These are phyloP conservation scores for Pantala flavescens DNA, from an alignment of 1,140 invertebrate species.

Conservation along the genomic window DNA sequence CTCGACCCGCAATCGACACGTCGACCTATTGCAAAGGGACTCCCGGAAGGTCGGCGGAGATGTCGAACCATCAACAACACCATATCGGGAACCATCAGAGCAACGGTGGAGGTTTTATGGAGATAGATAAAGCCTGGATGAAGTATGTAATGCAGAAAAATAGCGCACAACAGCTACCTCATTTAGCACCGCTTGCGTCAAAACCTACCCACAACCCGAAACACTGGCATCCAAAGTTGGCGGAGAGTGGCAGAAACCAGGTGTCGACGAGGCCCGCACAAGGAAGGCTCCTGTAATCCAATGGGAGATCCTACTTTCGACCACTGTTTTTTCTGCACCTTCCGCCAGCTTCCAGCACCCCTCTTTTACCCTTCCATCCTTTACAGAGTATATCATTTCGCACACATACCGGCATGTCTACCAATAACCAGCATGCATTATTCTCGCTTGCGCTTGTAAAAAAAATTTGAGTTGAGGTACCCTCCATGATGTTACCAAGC, in stretches of 20 bases:
- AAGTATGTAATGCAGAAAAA: background rate
- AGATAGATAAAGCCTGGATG: conserved; percentile 1
- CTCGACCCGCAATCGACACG: conserved; percentile 7
- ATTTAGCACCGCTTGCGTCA: background rate
- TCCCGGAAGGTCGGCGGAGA: background rate
- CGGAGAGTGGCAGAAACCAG: background rate
- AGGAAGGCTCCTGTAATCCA: background rate
- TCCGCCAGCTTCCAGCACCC: background rate
- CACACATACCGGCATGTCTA: background rate
- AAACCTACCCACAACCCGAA: background rate
- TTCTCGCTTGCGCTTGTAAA: background rate
- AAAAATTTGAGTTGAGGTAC: background rate
- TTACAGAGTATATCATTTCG: background rate
- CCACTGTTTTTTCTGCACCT: background rate
- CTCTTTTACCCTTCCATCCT: background rate
- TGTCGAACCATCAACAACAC: background rate
- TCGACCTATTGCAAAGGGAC: background rate
- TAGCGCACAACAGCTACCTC: background rate
- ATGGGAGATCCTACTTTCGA: background rate
- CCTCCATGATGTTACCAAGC: background rate
- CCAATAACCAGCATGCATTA: background rate
- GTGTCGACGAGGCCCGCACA: background rate
- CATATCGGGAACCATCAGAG: background rate
- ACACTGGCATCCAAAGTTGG: background rate
- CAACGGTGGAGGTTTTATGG: background rate